Conservation (phyloP, 2,888 invertebrate species). For the Abscondita cerata region DNA sequence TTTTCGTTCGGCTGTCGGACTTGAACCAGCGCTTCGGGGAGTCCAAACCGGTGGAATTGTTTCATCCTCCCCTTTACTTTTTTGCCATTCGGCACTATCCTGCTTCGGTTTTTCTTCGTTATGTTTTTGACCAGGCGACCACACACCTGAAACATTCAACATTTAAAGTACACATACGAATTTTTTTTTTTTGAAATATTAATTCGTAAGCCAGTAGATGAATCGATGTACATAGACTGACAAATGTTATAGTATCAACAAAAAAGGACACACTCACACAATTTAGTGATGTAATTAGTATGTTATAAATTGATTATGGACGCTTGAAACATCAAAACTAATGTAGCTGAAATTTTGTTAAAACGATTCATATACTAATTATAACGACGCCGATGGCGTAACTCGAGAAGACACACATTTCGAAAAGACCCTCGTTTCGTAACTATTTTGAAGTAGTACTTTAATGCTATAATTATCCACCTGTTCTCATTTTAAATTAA, state of each 20-base stretch:
- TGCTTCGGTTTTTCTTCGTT: constrained; percentile 37
- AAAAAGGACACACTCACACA: too few species aligned
- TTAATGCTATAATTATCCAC: too few species aligned
- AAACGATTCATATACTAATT: constrained; percentile 25
- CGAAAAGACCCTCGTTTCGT: background rate
- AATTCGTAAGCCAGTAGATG: background rate
- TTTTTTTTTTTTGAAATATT: background rate
- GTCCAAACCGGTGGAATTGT: constrained; percentile 80
- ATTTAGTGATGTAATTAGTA: too few species aligned
- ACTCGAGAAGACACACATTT: constrained; percentile 16
- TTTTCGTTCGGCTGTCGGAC: constrained; percentile 77
- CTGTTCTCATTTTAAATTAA: too few species aligned
- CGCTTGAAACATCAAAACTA: too few species aligned
- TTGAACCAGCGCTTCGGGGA: constrained; percentile 73
- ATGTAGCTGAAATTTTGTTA: too few species aligned
- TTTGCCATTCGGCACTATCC: constrained; percentile 18
- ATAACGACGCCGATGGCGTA: too few species aligned
- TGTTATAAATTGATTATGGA: too few species aligned
- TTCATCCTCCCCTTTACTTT: constrained; percentile 54
- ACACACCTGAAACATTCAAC: constrained; percentile 57
- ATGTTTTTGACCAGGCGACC: constrained; percentile 65
- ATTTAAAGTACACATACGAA: background rate
- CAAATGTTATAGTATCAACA: too few species aligned
- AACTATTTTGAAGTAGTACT: too few species aligned
- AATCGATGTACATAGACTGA: too few species aligned